Percentiles rank a stretch among this genome's conserved stretches.
Evolutionary conservation across 1,140 invertebrate genomes (phyloP).

Genomic region (Meteorus sp.): DNA sequence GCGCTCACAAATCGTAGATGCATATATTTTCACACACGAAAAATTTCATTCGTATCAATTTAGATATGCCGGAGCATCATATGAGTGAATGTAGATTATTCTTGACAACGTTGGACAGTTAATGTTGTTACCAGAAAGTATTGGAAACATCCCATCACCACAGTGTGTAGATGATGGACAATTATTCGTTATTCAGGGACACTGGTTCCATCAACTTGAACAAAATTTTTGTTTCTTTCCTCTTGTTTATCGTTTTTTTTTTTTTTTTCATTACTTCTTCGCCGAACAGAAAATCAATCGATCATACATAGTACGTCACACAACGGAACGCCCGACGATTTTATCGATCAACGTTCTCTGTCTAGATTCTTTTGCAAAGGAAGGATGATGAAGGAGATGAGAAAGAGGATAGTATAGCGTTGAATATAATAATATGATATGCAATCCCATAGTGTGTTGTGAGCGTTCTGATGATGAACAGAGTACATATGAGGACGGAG

Average conservation of each 20-base stretch:
- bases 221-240: background rate
- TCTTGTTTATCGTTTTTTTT: background rate
- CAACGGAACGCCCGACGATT: constrained; percentile 19
- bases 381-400: background rate
- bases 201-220: background rate
- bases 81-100: too few species aligned
- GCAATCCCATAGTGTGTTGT: constrained; percentile 42
- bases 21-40: too few species aligned
- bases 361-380: constrained; percentile 11
- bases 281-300: constrained; percentile 9
- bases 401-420: background rate
- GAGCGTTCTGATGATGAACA: constrained; percentile 4
- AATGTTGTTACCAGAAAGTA: too few species aligned
- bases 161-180: too few species aligned
- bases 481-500: too few species aligned
- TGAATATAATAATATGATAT: constrained; percentile 45
- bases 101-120: too few species aligned
- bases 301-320: constrained; percentile 18
- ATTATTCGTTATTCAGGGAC: too few species aligned
- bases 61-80: too few species aligned
- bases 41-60: too few species aligned
- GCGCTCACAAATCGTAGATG: too few species aligned
- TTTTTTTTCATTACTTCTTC: constrained; percentile 5
- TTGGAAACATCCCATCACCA: too few species aligned
- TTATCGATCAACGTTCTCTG: constrained; percentile 21